Base-by-base conservation (phyloP, 2,888 invertebrate genomes). In the Prenolepis imparis region DNA sequence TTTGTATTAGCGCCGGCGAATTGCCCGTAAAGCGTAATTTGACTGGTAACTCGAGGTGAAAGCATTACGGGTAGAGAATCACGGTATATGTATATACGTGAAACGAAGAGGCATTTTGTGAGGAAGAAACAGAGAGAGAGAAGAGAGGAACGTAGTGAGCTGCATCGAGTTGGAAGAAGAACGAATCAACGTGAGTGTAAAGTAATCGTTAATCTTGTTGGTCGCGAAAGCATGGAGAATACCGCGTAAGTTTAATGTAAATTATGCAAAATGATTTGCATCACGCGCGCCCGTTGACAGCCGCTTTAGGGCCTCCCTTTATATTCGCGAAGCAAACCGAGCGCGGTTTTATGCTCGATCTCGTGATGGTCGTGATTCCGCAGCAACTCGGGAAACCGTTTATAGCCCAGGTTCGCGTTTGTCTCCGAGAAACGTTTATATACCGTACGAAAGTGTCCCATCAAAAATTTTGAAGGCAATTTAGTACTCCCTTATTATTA, bases 131-230 rank as follows among this genome's bases (percentile, higher is more conserved):
- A 44, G 59, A 52, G 4, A 6, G n/a, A 21, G 12, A 28, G 21
- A 15, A 44, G 75, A 44, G 74, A 61, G 44, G 67, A 11, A 67
- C 74, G 28, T 41, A 84, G 80, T 78, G 21, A 44, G 59, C 36
- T 9, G 36, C 44, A 44, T 57, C 41, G 32, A 72, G 82, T 52
- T 72, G 52, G 48, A 73, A 55, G 63, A 80, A 55, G 67, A 63
- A 67, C 24, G 77, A 64, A 70, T 66, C 28, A 63, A 73, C 80
- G 86, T 81, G 84, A 89, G 87, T 82, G 86, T 83, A 80, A 89
- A 90, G 88, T 90, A 92, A 92, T 91, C 90, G 90, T 90, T 92
- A 90, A 92, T 91, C 89, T 90, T 85, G 89, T 89, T 89, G 86
- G 83, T 81, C 68, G 83, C 68, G 78, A 86, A 83, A 81, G 74